Conservation (phyloP, 2,888 invertebrate species). For the Notodonta dromedarius region DNA sequence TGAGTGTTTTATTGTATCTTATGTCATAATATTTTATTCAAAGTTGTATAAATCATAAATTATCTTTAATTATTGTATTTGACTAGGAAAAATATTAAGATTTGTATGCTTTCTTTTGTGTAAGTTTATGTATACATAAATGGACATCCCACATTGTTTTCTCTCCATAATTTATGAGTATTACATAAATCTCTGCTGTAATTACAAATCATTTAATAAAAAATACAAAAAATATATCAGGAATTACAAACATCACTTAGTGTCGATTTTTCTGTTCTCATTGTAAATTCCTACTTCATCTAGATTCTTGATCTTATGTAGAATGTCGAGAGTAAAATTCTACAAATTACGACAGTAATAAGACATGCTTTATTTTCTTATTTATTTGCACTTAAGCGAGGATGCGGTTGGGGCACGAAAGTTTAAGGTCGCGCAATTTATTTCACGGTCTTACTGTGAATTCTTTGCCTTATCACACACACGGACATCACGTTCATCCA, state of each 20-base stretch:
- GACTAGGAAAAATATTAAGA: too few relatives aligned
- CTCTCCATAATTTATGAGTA: background rate
- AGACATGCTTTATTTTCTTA: constrained; percentile 31
- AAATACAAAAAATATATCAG: too few relatives aligned
- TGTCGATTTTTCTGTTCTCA: too few relatives aligned
- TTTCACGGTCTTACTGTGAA: constrained; percentile 44
- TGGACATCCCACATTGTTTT: background rate
- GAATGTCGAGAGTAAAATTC: constrained; percentile 16
- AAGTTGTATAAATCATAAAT: background rate
- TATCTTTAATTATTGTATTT: too few relatives aligned
- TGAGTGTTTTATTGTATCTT: background rate
- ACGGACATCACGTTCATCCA: constrained; percentile 12
- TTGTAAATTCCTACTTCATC: background rate
- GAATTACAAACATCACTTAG: too few relatives aligned
- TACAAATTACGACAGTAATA: constrained; percentile 19
- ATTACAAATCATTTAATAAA: too few relatives aligned
- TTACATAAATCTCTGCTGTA: too few relatives aligned
- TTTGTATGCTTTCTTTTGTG: too few relatives aligned
- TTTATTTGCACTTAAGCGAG: constrained; percentile 31
- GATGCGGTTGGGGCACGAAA: constrained; percentile 40
- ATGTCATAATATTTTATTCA: constrained; percentile 3
- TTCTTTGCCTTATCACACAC: constrained; percentile 36
- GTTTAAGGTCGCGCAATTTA: constrained; percentile 50
- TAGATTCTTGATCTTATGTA: constrained; percentile 1
- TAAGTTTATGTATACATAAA: too few relatives aligned